Conservation (phyloP, 2,888 invertebrate species). For the Syritta pipiens region DNA sequence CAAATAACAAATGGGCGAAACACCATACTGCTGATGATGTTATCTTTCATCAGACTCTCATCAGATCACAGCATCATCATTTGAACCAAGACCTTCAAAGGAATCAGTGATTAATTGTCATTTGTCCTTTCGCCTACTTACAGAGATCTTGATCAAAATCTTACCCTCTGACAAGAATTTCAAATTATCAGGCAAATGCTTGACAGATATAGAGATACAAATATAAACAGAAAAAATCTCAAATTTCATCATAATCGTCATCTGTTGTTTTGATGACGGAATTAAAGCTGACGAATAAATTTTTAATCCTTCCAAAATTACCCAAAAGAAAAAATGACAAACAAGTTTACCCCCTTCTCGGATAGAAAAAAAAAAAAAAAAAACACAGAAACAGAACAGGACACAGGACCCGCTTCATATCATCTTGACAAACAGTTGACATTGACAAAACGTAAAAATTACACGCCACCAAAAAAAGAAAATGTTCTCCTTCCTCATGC, state of each 20-base stretch:
- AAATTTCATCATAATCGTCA: constrained; percentile 43
- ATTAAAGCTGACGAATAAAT: constrained; percentile 37
- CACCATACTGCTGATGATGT: neutral
- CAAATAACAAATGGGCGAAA: too few species aligned
- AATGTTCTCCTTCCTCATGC: constrained; percentile 34
- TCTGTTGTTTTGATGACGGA: constrained; percentile 27
- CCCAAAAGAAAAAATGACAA: constrained; percentile 10
- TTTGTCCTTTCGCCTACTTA: neutral
- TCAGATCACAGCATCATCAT: neutral
- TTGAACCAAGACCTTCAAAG: neutral
- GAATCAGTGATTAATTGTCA: neutral
- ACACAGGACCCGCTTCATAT: constrained; percentile 60
- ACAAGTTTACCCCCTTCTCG: constrained; percentile 58
- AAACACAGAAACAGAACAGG: constrained; percentile 22
- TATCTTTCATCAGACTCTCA: constrained; percentile 11
- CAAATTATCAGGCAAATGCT: constrained; percentile 15
- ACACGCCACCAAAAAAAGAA: constrained; percentile 32
- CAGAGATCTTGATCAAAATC: neutral
- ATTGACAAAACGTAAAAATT: constrained; percentile 64
- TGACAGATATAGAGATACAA: constrained; percentile 6
- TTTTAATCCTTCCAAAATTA: constrained; percentile 38
- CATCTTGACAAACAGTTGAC: constrained; percentile 63
- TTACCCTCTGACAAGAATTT: neutral
- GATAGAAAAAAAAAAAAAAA: constrained; percentile 1
- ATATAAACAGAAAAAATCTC: constrained; percentile 42